These are phyloP conservation scores for Xenopus laevis DNA, from an alignment of 2,113 vertebrate genomes.

Conservation along the genomic window DNA sequence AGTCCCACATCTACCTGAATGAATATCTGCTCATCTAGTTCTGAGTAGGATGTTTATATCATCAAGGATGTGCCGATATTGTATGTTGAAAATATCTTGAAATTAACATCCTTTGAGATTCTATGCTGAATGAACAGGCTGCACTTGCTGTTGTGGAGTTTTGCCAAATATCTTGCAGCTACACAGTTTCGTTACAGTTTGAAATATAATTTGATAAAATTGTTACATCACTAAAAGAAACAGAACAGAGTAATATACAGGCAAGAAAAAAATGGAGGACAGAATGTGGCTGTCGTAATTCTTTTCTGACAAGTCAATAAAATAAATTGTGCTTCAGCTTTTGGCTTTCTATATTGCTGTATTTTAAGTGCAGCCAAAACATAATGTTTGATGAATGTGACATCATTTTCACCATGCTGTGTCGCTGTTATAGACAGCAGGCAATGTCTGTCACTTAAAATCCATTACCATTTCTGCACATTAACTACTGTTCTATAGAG, in stretches of 20 bases:
- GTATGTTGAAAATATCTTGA: too few relatives aligned
- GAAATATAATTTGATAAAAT: background rate
- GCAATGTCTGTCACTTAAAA: slow-evolving; percentile 41
- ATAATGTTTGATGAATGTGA: slow-evolving; percentile 41
- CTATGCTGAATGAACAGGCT: background rate
- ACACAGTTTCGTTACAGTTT: background rate
- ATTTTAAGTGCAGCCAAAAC: slow-evolving; percentile 43
- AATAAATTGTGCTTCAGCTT: slow-evolving; percentile 9
- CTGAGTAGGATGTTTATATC: too few relatives aligned
- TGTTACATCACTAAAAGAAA: background rate
- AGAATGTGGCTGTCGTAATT: slow-evolving; percentile 12
- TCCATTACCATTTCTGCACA: slow-evolving; percentile 49
- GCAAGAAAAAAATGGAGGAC: background rate
- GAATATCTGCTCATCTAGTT: too few relatives aligned
- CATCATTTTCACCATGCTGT: slow-evolving; percentile 46
- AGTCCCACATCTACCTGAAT: too few relatives aligned
- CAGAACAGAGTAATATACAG: slow-evolving; percentile 10
- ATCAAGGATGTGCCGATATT: too few relatives aligned
- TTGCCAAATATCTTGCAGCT: background rate
- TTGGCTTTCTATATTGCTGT: slow-evolving; percentile 27
- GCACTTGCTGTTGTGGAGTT: background rate
- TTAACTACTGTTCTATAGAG: slow-evolving; percentile 50
- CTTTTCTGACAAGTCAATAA: slow-evolving; percentile 24
- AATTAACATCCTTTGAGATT: background rate
- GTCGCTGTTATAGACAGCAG: slow-evolving; percentile 43